phyloP scores from a whole-genome alignment of 2,797 vertebrate genomes.

The Falco naumanni region DNA sequence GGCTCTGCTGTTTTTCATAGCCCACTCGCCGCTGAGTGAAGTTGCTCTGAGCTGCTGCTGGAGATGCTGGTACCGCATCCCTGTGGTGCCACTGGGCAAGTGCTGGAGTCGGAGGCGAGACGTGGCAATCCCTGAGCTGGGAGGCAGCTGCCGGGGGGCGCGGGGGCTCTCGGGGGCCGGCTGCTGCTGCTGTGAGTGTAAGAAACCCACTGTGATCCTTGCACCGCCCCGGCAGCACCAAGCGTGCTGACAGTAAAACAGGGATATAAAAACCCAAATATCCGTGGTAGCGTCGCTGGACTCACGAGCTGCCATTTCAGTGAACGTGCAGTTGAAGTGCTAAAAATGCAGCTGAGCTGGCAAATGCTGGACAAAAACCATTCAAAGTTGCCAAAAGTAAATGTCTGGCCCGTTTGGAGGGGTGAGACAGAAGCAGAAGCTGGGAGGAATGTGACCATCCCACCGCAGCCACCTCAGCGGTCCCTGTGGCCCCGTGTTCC shows the following conservation, averaged over 20 bases:
- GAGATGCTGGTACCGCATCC: not conserved
- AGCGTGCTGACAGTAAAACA: not conserved
- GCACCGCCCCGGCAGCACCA: not conserved
- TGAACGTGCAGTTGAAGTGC: not conserved
- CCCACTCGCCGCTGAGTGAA: not conserved
- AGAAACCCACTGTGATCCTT: not conserved
- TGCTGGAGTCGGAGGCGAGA: too few relatives aligned
- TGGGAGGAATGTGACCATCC: not conserved
- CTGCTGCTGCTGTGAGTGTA: not conserved
- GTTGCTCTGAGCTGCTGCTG: not conserved
- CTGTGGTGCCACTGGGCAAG: not conserved
- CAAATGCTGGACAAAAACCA: not conserved
- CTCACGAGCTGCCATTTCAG: not conserved
- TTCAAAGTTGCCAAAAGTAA: not conserved
- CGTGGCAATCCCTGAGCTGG: not conserved
- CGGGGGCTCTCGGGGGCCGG: not conserved
- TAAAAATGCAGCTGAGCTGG: not conserved
- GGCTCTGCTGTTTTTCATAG: accelerated
- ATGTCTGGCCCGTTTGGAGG: not conserved
- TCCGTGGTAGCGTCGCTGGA: not conserved
- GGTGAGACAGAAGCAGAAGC: not conserved
- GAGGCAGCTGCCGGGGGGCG: not conserved
- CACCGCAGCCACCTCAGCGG: not conserved
- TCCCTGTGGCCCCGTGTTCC: not conserved
- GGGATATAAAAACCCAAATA: not conserved